phyloP scores from a whole-genome alignment of 2,888 invertebrate genomes.

The Drosophila kokeensis region DNA sequence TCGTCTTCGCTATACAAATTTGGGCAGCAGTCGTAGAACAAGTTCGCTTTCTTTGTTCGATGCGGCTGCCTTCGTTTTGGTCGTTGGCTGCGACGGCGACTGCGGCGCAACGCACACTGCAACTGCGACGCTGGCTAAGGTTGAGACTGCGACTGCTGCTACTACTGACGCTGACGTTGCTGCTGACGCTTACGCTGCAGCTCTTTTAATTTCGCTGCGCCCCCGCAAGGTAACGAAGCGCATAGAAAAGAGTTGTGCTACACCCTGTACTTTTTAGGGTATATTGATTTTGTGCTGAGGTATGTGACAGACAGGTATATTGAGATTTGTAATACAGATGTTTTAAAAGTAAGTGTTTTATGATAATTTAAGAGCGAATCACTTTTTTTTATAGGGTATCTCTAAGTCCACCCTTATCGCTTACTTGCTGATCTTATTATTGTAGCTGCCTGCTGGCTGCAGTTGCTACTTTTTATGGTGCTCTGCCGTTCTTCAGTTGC shows the following conservation, averaged over 20 bases:
- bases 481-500: conserved; percentile 56
- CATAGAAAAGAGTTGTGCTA: conserved; percentile 8
- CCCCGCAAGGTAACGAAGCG: conserved; percentile 23
- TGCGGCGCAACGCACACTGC: conserved; percentile 1
- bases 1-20: conserved; percentile 30
- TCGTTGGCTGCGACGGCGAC: conserved; percentile 13
- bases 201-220: conserved; percentile 34
- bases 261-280: not conserved
- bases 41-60: conserved; percentile 78
- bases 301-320: not conserved
- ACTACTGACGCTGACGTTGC: not conserved
- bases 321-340: too few relatives aligned
- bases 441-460: conserved; percentile 6
- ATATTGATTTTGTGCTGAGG: not conserved
- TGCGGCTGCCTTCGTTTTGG: conserved; percentile 24
- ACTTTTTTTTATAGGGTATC: not conserved
- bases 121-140: not conserved
- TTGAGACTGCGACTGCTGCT: not conserved
- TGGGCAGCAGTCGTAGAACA: conserved; percentile 52
- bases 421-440: not conserved
- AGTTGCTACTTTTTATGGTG: conserved; percentile 60
- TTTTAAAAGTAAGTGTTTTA: too few relatives aligned
- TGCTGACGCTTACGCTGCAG: conserved; percentile 6
- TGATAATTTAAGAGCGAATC: not conserved
- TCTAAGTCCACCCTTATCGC: not conserved